Percentiles rank a stretch among this genome's conserved stretches.
phyloP scores from a whole-genome alignment of 2,888 invertebrate genomes.

The Peribatodes rhomboidaria region DNA sequence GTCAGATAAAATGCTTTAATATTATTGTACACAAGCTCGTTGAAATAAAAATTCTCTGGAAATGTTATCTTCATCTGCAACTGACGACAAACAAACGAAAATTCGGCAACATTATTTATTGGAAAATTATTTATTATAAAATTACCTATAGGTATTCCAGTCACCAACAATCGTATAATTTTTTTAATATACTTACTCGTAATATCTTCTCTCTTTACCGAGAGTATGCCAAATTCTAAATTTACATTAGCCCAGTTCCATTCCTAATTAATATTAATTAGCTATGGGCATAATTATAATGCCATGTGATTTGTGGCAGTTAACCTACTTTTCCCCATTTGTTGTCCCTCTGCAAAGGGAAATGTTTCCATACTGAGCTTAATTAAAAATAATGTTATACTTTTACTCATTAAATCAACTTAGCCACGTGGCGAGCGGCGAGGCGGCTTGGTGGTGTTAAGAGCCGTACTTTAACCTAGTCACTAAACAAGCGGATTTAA shows the following conservation, averaged over 20 bases:
- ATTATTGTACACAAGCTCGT: neutral
- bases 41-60: neutral
- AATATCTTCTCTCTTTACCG: neutral
- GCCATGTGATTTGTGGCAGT: conserved; percentile 9
- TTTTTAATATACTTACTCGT: neutral
- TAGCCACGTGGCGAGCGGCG: conserved; percentile 45
- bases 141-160: too few species aligned
- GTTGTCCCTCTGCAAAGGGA: conserved; percentile 28
- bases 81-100: neutral
- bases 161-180: neutral
- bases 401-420: conserved; percentile 61
- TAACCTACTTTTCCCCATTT: conserved; percentile 24
- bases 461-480: conserved; percentile 51
- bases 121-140: too few species aligned
- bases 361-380: conserved; percentile 49
- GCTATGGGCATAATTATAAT: conserved; percentile 2
- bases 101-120: neutral
- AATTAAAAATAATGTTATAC: conserved; percentile 54
- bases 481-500: conserved; percentile 42
- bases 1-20: neutral
- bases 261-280: conserved; percentile 10
- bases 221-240: neutral
- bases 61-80: neutral
- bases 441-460: conserved; percentile 51
- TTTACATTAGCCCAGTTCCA: neutral